These are phyloP conservation scores for Pachydiplax longipennis DNA, from an alignment of 2,888 invertebrate genomes.

Conservation along the genomic window DNA sequence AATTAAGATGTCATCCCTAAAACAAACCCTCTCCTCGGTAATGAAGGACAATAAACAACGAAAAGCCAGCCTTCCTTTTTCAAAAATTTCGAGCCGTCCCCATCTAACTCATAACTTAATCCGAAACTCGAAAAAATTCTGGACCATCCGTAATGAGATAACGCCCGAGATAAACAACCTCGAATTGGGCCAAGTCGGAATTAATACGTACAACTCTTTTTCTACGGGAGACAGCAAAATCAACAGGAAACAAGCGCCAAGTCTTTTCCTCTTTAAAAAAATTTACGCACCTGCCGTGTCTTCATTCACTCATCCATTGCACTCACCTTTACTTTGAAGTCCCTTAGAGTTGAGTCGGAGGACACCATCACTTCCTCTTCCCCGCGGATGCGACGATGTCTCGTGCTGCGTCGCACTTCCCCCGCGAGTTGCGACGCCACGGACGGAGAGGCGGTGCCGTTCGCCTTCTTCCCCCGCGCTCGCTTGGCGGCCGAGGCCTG, in stretches of 20 bases:
- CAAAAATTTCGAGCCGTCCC: not conserved
- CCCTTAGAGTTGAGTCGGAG: slow-evolving; percentile 58
- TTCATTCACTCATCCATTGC: not conserved
- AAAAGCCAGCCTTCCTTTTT: no score
- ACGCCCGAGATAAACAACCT: not conserved
- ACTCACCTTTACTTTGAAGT: slow-evolving; percentile 60
- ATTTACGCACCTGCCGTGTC: not conserved
- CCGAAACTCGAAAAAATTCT: not conserved
- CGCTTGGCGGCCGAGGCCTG: slow-evolving; percentile 24
- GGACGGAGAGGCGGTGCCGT: not conserved
- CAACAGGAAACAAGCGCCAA: not conserved
- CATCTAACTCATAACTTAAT: not conserved
- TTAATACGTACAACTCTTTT: not conserved
- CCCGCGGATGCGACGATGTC: slow-evolving; percentile 58
- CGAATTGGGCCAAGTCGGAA: not conserved
- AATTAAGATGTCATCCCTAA: not conserved
- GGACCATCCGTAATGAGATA: not conserved
- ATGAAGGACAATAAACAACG: no score
- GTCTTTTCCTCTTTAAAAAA: not conserved
- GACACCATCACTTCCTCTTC: slow-evolving; percentile 60
- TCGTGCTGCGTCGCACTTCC: slow-evolving; percentile 56
- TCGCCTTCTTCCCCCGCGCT: slow-evolving; percentile 8
- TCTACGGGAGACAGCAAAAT: not conserved
- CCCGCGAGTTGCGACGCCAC: slow-evolving; percentile 36
- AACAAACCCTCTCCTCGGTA: not conserved